Base-by-base conservation (phyloP, 2,888 invertebrate species). In the Erpobdella octoculata region DNA sequence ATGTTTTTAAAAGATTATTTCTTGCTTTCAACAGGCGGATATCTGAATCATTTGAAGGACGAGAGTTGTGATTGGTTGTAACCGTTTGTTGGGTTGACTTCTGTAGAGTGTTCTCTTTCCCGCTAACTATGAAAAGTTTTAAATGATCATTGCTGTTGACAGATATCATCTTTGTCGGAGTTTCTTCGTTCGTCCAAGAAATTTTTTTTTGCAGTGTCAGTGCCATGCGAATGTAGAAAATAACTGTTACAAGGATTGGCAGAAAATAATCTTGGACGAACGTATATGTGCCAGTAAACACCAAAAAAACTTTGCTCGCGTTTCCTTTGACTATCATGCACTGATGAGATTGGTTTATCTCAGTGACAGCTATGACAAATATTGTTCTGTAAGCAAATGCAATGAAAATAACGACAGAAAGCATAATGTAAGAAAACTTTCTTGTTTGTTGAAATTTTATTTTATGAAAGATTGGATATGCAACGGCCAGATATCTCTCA, bases 381-480 rank as follows among this genome's bases (percentile, higher is more conserved):
- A 72, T 25, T 28, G 33, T n/a, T 66, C 72, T 73, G 66, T 67
- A 70, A 12, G 31, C 33, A 5, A 62, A 2, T 4, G 73, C 72
- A 35, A 74, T 5, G 6, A 72, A 21, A 73, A 73, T 70, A 15
- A 59, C 67, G 35, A 46, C 25, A 28, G 35, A 37, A 8, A 36
- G 21, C 6, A 66, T 21, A 31, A 74, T 67, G n/a, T 18, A 36
- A 15, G 59, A 33, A 31, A 31, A 38, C 18, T 70, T 33, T 21
- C 36, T 48, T 15, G 31, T 65, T 37, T 35, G 38, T 3, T 59
- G 66, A 70, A 73, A 66, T 18, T 67, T 35, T 1, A 31, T 28
- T 64, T 71, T 73, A 71, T 74, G 73, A 36, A 46, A 59, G 35
- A 74, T 41, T 21, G 74, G 74, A 35, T 73, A 64, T n/a, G 74